Evolutionary conservation across 2,888 invertebrate genomes (phyloP).

Genomic region (Parnassius orleans): DNA sequence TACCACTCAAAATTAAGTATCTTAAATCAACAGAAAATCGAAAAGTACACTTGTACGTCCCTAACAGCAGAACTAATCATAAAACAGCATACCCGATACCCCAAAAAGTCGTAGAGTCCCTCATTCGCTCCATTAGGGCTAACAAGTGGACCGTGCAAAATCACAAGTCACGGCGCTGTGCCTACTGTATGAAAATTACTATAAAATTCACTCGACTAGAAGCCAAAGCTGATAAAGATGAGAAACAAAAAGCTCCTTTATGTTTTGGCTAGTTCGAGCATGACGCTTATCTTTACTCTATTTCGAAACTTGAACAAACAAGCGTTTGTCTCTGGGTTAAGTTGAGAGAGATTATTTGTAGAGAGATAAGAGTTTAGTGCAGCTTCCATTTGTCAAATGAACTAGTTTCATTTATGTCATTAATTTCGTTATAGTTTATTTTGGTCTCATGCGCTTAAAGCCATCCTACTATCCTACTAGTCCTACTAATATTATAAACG

Average conservation of each 20-base stretch:
- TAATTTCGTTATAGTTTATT: slow-evolving; percentile 7
- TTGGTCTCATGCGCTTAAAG: background rate
- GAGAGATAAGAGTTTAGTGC: slow-evolving; percentile 16
- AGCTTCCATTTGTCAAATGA: slow-evolving; percentile 17
- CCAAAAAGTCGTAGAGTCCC: slow-evolving; percentile 2
- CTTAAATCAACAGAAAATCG: slow-evolving; percentile 4
- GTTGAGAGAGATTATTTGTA: slow-evolving; percentile 19
- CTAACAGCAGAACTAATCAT: slow-evolving; percentile 15
- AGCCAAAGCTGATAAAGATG: slow-evolving; percentile 20
- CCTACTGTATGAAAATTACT: slow-evolving; percentile 23
- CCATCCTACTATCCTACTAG: too few species aligned
- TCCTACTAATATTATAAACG: too few species aligned
- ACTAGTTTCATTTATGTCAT: slow-evolving; percentile 15
- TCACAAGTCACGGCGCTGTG: slow-evolving; percentile 27
- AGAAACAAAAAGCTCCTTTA: slow-evolving; percentile 20
- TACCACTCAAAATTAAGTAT: background rate
- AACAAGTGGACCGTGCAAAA: slow-evolving; percentile 16
- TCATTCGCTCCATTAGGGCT: slow-evolving; percentile 19
- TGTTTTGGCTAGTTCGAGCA: slow-evolving; percentile 5
- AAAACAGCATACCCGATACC: slow-evolving; percentile 14
- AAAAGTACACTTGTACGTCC: slow-evolving; percentile 1
- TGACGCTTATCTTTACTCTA: slow-evolving; percentile 17
- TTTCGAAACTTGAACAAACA: slow-evolving; percentile 23
- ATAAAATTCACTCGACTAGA: slow-evolving; percentile 30
- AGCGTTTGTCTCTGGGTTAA: slow-evolving; percentile 22